phyloP scores from a whole-genome alignment of 2,888 invertebrate species.

The Drosophila niveifrons region DNA sequence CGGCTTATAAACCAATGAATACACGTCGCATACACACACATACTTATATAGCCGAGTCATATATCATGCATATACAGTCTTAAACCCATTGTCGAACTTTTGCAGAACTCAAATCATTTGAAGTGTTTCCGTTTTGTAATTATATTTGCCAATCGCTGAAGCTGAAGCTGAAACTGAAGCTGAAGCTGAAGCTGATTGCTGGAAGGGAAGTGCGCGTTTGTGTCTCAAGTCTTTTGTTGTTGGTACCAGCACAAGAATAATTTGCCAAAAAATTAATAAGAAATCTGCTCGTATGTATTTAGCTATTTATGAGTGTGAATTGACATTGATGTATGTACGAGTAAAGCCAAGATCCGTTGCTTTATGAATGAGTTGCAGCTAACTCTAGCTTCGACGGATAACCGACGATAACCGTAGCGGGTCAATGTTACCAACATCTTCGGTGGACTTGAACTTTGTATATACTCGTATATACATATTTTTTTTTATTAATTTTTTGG shows the following conservation, averaged over 20 bases:
- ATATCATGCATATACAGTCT: slow-evolving; percentile 36
- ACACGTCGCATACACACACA: slow-evolving; percentile 11
- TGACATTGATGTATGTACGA: slow-evolving; percentile 47
- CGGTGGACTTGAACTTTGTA: slow-evolving; percentile 73
- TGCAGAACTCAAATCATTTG: slow-evolving; percentile 36
- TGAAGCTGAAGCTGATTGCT: slow-evolving; percentile 45
- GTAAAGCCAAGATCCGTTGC: slow-evolving; percentile 12
- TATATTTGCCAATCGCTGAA: slow-evolving; percentile 49
- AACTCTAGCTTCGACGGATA: slow-evolving; percentile 11
- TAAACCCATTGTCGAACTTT: slow-evolving; percentile 36
- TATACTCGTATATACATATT: slow-evolving; percentile 50
- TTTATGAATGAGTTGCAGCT: slow-evolving; percentile 46
- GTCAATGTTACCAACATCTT: slow-evolving; percentile 64
- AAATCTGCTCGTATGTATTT: slow-evolving; percentile 19
- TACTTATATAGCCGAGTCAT: slow-evolving; percentile 39
- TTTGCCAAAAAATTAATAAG: slow-evolving; percentile 56
- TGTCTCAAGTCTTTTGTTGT: slow-evolving; percentile 69
- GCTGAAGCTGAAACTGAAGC: slow-evolving; percentile 33
- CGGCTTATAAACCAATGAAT: slow-evolving; percentile 54
- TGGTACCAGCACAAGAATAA: slow-evolving; percentile 56
- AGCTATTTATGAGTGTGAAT: slow-evolving; percentile 36
- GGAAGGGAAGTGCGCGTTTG: slow-evolving; percentile 46
- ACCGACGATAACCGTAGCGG: slow-evolving; percentile 41
- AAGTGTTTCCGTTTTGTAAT: slow-evolving; percentile 71
- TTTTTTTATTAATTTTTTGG: slow-evolving; percentile 18